Evolutionary conservation across 2,888 invertebrate species (phyloP), one percentile per base, ranked within the genome.

Genomic region (Drosophila sordidula): DNA sequence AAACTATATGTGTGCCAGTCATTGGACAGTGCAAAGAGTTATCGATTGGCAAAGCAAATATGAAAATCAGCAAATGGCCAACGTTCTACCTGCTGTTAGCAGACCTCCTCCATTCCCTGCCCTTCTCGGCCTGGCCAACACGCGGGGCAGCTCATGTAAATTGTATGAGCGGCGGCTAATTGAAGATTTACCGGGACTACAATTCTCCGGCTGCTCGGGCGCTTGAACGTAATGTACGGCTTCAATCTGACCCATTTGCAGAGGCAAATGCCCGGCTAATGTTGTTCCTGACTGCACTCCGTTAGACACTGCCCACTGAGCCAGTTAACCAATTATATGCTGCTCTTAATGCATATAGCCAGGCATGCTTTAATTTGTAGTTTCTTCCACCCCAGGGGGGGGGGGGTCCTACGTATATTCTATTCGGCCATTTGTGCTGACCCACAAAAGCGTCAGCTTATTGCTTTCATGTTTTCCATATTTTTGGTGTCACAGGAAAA

Each of bases 381-480:
- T 2, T 29, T 8, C 26, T 29, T 22, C 11, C 9, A n/a, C 14
- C 4, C n/a, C 1, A 22, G 32, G 44, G 39, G 12, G n/a, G n/a
- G n/a, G n/a, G n/a, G n/a, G n/a, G n/a, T n/a, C 8, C 47, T 52
- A 18, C 42, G 16, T 51, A 42, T 34, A 41, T 34, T 50, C 61
- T 65, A 50, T 51, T 57, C 59, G 39, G 41, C 26, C 34, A 39
- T 38, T 52, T 58, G 55, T 63, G 73, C 44, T 81, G 81, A 87
- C 81, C 81, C 88, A 87, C 77, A 87, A 82, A 79, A 66, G 67
- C 44, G 41, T 44, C 44, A 72, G 67, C 86, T 87, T 87, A 82
- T 85, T 85, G 88, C 81, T 69, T 62, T 70, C 54, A 73, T 82
- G 86, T 72, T 68, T 70, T 66, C 56, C 77, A 44, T 22, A 4